Percentiles rank a stretch among this genome's conserved stretches.
Evolutionary conservation across 2,888 invertebrate species (phyloP).

Genomic region (Drosophila kanekoi): DNA sequence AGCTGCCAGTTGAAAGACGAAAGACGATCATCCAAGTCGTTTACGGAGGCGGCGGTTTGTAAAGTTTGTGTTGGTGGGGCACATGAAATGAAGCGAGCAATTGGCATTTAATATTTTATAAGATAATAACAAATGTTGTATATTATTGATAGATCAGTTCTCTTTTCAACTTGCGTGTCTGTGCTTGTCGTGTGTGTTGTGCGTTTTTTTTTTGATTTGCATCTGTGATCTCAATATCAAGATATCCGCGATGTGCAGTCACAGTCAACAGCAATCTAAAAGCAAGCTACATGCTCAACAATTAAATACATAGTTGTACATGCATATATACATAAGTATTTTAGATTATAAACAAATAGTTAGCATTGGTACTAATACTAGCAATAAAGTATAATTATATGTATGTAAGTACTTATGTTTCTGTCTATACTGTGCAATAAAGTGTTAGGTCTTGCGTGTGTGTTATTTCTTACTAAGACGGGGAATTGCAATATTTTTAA

Average conservation of each 20-base stretch:
- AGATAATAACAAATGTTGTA: not conserved
- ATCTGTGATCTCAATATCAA: slow-evolving; percentile 16
- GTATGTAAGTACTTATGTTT: slow-evolving; percentile 6
- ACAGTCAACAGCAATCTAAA: slow-evolving; percentile 41
- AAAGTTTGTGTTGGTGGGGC: slow-evolving; percentile 11
- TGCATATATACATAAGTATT: not conserved
- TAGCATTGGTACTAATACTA: slow-evolving; percentile 12
- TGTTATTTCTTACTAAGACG: not conserved
- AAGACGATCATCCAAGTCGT: slow-evolving; percentile 22
- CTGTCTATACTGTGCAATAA: slow-evolving; percentile 5
- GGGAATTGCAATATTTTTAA: not conserved
- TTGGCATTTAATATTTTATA: slow-evolving; percentile 20
- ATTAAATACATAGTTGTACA: slow-evolving; percentile 14
- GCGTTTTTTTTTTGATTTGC: slow-evolving; percentile 9
- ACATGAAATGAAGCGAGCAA: slow-evolving; percentile 40
- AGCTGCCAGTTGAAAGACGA: slow-evolving; percentile 46
- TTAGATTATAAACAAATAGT: not conserved
- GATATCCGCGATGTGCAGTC: slow-evolving; percentile 32
- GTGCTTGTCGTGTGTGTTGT: slow-evolving; percentile 36
- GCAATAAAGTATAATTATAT: slow-evolving; percentile 6
- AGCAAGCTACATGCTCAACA: slow-evolving; percentile 25
- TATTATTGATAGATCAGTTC: slow-evolving; percentile 10
- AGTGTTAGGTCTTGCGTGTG: slow-evolving; percentile 4
- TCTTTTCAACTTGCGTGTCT: slow-evolving; percentile 21
- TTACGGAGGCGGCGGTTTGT: slow-evolving; percentile 3